phyloP scores from a whole-genome alignment of 2,113 vertebrate genomes.

The Agapornis roseicollis region DNA sequence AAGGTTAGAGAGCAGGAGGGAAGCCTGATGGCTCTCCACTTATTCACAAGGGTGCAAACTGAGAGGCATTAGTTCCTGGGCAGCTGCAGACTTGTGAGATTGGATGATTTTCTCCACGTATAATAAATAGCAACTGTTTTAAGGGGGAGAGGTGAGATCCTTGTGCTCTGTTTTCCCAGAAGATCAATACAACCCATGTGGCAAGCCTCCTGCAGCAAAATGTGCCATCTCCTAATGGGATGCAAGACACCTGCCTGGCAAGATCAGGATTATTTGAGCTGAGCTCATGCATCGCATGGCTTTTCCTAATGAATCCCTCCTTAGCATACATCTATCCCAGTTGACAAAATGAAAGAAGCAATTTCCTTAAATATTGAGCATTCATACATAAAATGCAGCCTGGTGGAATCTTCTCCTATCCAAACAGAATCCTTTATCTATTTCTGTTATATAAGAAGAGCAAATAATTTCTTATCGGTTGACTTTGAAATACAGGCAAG shows the following conservation, averaged over 20 bases:
- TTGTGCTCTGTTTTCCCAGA: not conserved
- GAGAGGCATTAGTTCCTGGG: not conserved
- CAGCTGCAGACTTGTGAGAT: not conserved
- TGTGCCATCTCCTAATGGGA: not conserved
- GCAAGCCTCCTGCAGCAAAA: not conserved
- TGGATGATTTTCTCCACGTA: accelerated
- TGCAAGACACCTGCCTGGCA: constrained; percentile 51
- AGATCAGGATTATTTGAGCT: constrained; percentile 51
- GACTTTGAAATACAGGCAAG: constrained; percentile 59
- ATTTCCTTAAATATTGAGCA: constrained; percentile 64
- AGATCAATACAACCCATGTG: not conserved
- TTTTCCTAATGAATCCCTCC: constrained; percentile 65
- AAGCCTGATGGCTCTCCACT: not conserved
- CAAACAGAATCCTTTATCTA: constrained; percentile 62
- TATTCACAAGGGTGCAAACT: not conserved
- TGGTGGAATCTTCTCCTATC: constrained; percentile 43
- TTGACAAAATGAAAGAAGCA: constrained; percentile 64
- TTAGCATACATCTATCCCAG: constrained; percentile 62
- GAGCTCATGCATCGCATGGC: constrained; percentile 15
- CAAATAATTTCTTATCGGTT: constrained; percentile 64
- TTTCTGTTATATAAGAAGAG: constrained; percentile 68
- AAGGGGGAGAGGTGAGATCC: not conserved
- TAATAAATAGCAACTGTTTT: not conserved
- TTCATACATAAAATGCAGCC: constrained; percentile 65
- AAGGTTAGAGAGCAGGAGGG: not conserved